Percentiles rank a stretch among this genome's conserved stretches.
These are phyloP conservation scores for Caenorhabditis sp. DNA, from an alignment of 2,888 invertebrate species.

Conservation along the genomic window DNA sequence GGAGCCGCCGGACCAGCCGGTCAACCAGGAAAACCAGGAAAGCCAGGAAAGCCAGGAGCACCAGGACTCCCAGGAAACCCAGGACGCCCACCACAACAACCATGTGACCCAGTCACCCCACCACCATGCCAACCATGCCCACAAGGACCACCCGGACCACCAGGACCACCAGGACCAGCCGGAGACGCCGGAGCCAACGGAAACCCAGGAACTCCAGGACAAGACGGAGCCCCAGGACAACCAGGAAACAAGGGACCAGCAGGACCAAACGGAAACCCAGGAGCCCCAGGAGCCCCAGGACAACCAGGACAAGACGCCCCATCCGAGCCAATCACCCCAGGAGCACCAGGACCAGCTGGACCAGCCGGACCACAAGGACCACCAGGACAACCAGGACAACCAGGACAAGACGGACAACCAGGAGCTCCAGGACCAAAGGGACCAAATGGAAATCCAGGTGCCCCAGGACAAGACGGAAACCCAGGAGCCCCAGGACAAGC, in stretches of 20 bases:
- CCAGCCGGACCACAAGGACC: constrained; percentile 10
- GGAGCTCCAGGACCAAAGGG: constrained; percentile 39
- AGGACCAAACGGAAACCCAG: constrained; percentile 55
- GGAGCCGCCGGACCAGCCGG: constrained; percentile 47
- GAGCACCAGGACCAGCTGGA: constrained; percentile 54
- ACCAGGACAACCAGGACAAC: not conserved
- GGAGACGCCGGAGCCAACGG: constrained; percentile 46
- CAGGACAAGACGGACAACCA: not conserved
- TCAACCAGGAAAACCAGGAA: constrained; percentile 48
- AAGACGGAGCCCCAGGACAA: constrained; percentile 55
- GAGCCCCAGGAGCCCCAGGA: constrained; percentile 54
- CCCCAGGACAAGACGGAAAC: constrained; percentile 45
- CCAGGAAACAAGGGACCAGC: constrained; percentile 65
- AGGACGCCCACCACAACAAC: constrained; percentile 48
- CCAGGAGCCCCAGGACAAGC: constrained; percentile 43
- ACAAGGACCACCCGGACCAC: constrained; percentile 47
- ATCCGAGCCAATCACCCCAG: constrained; percentile 49
- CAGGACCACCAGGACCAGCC: constrained; percentile 43
- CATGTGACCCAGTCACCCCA: constrained; percentile 48
- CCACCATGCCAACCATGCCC: constrained; percentile 51
- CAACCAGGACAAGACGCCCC: constrained; percentile 50
- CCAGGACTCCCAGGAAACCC: constrained; percentile 49
- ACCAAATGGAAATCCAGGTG: constrained; percentile 45
- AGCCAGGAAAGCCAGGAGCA: constrained; percentile 49
- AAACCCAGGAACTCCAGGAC: constrained; percentile 56